Evolutionary conservation across 1,140 invertebrate species (phyloP), one percentile per base, ranked within the genome.

Genomic region (Protaetia brevitarsis): DNA sequence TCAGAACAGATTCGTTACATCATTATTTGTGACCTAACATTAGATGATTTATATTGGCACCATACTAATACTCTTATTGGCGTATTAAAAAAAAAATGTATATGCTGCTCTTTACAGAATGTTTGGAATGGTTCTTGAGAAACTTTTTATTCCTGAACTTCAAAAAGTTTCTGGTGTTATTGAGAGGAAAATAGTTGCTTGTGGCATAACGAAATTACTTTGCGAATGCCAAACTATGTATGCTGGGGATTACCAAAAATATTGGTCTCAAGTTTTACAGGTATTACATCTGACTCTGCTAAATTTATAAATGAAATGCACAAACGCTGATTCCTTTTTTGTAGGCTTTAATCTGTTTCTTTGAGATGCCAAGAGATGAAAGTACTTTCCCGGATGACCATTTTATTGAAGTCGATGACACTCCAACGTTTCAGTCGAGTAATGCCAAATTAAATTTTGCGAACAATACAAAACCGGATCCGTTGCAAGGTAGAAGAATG

Each of bases 61-160:
- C n/a, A n/a, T n/a, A n/a, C n/a, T n/a, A n/a, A n/a, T n/a, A n/a
- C n/a, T n/a, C n/a, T n/a, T n/a, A n/a, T n/a, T n/a, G n/a, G n/a
- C n/a, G n/a, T n/a, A n/a, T n/a, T n/a, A n/a, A n/a, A n/a, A n/a
- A n/a, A n/a, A n/a, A n/a, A n/a, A n/a, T n/a, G n/a, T n/a, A n/a
- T n/a, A n/a, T n/a, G n/a, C n/a, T n/a, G n/a, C n/a, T 59, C 13
- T 76, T 82, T 81, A 8, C 76, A 93, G 91, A 73, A 94, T 99
- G 90, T 98, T 98, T 83, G 88, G 86, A 26, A 97, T 97, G 94
- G 91, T 98, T 11, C 72, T 96, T 30, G 94, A 98, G 75, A 89
- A 93, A 59, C 83, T 98, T 0, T 86, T 95, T 29, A 82, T 98
- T 16, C 77, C 88, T 4, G 95, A 98, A 77, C 79, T 95, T 66